Evolutionary conservation across 1,140 invertebrate species (phyloP).

Genomic region (Glossosoma conforme): DNA sequence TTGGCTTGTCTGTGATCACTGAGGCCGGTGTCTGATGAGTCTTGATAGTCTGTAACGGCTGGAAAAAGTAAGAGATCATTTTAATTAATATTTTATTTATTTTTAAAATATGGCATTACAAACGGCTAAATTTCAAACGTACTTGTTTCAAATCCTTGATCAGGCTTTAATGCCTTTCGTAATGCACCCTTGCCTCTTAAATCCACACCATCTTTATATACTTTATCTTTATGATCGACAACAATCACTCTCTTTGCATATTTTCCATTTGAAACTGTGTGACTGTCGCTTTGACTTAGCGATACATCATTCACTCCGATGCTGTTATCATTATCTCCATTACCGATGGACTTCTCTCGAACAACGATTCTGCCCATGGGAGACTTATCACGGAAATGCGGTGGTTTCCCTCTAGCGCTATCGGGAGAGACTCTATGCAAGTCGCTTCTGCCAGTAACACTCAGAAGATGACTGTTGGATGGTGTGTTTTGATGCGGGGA

Average conservation of each 20-base stretch:
- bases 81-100: slow-evolving; percentile 15
- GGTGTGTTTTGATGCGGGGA: slow-evolving; percentile 15
- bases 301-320: slow-evolving; percentile 27
- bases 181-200: slow-evolving; percentile 14
- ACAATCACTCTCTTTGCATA: slow-evolving; percentile 19
- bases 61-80: slow-evolving; percentile 28
- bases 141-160: slow-evolving; percentile 51
- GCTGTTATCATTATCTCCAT: slow-evolving; percentile 25
- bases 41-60: slow-evolving; percentile 47
- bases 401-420: slow-evolving; percentile 22
- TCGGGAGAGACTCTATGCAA: slow-evolving; percentile 15
- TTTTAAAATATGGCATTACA: slow-evolving; percentile 11
- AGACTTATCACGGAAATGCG: slow-evolving; percentile 25
- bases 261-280: slow-evolving; percentile 25
- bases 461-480: slow-evolving; percentile 19
- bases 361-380: slow-evolving; percentile 13
- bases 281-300: slow-evolving; percentile 30
- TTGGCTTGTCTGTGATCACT: slow-evolving; percentile 41
- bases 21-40: slow-evolving; percentile 47
- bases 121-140: slow-evolving; percentile 20
- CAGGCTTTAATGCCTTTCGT: slow-evolving; percentile 15
- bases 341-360: slow-evolving; percentile 18
- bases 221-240: slow-evolving; percentile 23
- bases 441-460: slow-evolving; percentile 10
- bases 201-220: slow-evolving; percentile 12